A percentile compares a stretch with the other conserved stretches of the same genome.
Conservation (phyloP, 2,888 invertebrate genomes). For the Drosophila percnosoma region DNA sequence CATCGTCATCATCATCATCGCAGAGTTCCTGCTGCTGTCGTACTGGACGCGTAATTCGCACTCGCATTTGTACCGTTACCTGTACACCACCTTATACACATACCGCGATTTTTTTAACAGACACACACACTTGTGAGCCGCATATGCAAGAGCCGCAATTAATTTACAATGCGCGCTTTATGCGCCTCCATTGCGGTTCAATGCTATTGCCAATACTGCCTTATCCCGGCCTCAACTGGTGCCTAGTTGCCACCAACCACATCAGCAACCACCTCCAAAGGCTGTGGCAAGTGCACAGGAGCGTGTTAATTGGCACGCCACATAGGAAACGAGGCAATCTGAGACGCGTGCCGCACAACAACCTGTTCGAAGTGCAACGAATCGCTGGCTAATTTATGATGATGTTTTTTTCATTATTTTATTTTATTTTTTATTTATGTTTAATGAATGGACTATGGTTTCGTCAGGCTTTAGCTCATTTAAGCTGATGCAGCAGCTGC, state of each 20-base stretch:
- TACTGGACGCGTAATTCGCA: conserved; percentile 26
- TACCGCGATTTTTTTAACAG: not conserved
- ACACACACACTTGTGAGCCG: conserved; percentile 13
- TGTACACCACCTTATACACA: conserved; percentile 5
- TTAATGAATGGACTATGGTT: not conserved
- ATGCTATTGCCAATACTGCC: conserved; percentile 49
- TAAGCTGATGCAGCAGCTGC: not conserved
- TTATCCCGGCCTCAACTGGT: conserved; percentile 16
- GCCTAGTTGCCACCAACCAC: conserved; percentile 22
- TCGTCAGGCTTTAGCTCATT: not conserved
- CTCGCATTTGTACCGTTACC: conserved; percentile 25
- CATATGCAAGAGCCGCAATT: conserved; percentile 59
- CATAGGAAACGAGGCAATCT: conserved; percentile 29
- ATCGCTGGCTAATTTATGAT: conserved; percentile 12
- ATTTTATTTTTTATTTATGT: conserved; percentile 7
- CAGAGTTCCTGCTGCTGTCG: not conserved
- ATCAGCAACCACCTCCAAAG: conserved; percentile 7
- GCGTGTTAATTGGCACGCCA: conserved; percentile 69
- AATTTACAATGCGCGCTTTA: conserved; percentile 77
- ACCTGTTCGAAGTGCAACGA: conserved; percentile 38
- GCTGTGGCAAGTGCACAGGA: conserved; percentile 48
- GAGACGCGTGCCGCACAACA: conserved; percentile 6
- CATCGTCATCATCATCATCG: conserved; percentile 4
- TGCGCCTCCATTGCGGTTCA: conserved; percentile 63
- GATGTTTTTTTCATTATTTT: not conserved